Percentiles rank a stretch among this genome's conserved stretches.
Evolutionary conservation across 2,888 invertebrate genomes (phyloP).

Genomic region (Zhuqinia jingwanae): DNA sequence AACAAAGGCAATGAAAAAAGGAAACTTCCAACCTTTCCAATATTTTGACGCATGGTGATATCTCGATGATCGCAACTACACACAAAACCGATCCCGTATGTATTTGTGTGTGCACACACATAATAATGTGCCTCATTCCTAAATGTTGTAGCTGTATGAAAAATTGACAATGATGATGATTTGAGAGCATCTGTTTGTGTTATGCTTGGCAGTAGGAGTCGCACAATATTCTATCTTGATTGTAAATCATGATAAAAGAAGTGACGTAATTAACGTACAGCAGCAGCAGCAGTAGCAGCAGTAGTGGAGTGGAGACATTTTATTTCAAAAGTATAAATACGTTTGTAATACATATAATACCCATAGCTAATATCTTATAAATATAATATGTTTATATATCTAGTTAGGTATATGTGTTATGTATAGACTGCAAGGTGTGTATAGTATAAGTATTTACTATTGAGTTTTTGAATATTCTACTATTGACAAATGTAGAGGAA

Average conservation of each 20-base stretch:
- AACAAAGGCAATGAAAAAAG: background rate
- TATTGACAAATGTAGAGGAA: background rate
- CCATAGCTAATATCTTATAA: no score
- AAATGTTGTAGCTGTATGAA: background rate
- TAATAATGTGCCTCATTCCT: background rate
- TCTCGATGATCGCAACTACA: background rate
- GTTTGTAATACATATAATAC: no score
- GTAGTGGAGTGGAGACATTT: no score
- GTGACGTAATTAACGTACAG: no score
- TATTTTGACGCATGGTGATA: background rate
- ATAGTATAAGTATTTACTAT: no score
- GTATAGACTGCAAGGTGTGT: background rate
- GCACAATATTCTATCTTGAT: background rate
- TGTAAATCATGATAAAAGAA: background rate
- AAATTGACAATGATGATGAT: constrained; percentile 22
- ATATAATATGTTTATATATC: no score
- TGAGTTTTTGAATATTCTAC: no score
- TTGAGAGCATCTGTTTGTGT: background rate
- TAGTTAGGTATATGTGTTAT: no score
- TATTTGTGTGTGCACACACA: background rate
- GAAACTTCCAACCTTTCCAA: background rate
- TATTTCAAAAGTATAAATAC: no score
- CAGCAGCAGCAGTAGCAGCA: no score
- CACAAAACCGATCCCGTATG: background rate
- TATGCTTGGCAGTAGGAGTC: background rate